These are phyloP conservation scores for Rhingia campestris DNA, from an alignment of 2,888 invertebrate species.

Conservation along the genomic window DNA sequence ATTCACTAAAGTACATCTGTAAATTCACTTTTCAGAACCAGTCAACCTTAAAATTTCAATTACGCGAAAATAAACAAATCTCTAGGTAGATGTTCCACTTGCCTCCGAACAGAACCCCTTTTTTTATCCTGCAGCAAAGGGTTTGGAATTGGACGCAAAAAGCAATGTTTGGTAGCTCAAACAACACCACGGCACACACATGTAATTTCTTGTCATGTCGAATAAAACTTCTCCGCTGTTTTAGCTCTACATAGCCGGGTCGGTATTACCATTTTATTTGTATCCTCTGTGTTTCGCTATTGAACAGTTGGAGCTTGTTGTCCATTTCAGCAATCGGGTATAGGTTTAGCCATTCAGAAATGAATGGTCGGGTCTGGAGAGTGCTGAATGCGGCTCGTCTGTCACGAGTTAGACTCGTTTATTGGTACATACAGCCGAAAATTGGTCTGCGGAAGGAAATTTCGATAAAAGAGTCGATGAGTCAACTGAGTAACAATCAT, in stretches of 20 bases:
- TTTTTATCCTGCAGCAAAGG: constrained; percentile 34
- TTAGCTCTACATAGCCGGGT: constrained; percentile 18
- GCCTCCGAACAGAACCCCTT: constrained; percentile 17
- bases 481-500: constrained; percentile 24
- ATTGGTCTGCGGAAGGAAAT: constrained; percentile 13
- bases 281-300: constrained; percentile 3
- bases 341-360: constrained; percentile 24
- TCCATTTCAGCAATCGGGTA: constrained; percentile 36
- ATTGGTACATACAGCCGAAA: constrained; percentile 12
- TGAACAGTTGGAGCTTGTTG: constrained; percentile 23
- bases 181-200: constrained; percentile 45
- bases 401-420: constrained; percentile 12
- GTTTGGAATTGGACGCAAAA: constrained; percentile 25
- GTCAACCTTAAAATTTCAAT: constrained; percentile 70
- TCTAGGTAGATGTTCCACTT: constrained; percentile 38
- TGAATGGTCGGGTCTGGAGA: not conserved
- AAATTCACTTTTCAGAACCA: constrained; percentile 59
- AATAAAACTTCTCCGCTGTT: constrained; percentile 48
- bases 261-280: constrained; percentile 6
- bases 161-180: constrained; percentile 41
- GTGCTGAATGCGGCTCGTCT: constrained; percentile 2
- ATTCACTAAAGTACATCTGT: constrained; percentile 59
- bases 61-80: constrained; percentile 71
- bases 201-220: constrained; percentile 50
- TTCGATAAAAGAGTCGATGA: constrained; percentile 15